These are phyloP conservation scores for Sinohyriopsis cumingii DNA, from an alignment of 2,888 invertebrate genomes.

Conservation along the genomic window DNA sequence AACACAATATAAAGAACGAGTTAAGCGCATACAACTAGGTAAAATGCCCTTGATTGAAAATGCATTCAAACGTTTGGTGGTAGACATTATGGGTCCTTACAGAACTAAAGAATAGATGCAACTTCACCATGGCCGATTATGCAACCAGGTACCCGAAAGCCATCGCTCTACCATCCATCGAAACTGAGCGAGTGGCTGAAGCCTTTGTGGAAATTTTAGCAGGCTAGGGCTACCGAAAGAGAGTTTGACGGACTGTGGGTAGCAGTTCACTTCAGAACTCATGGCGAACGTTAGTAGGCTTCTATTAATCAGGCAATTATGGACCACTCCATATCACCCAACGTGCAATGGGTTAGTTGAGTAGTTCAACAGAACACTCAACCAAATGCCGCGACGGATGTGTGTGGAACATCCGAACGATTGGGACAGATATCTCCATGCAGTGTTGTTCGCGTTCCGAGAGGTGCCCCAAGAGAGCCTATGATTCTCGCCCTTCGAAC, in stretches of 20 bases:
- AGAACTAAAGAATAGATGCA: slow-evolving; percentile 17
- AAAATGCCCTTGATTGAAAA: slow-evolving; percentile 35
- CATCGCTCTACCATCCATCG: slow-evolving; percentile 20
- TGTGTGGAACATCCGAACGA: slow-evolving; percentile 24
- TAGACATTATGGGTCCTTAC: slow-evolving; percentile 35
- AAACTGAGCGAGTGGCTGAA: slow-evolving; percentile 27
- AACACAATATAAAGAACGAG: slow-evolving; percentile 24
- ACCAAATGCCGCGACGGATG: slow-evolving; percentile 33
- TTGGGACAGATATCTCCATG: slow-evolving; percentile 38
- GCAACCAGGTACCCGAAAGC: no score
- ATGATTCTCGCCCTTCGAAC: slow-evolving; percentile 32
- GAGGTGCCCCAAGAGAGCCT: slow-evolving; percentile 33
- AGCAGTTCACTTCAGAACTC: slow-evolving; percentile 39
- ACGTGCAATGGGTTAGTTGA: slow-evolving; percentile 33
- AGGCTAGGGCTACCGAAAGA: slow-evolving; percentile 22
- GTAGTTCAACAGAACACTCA: slow-evolving; percentile 38
- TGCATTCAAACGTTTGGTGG: slow-evolving; percentile 29
- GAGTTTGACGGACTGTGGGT: slow-evolving; percentile 25
- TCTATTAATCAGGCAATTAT: slow-evolving; percentile 21
- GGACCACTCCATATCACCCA: slow-evolving; percentile 36
- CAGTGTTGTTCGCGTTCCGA: slow-evolving; percentile 34
- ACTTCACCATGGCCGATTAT: slow-evolving; percentile 30
- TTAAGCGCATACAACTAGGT: slow-evolving; percentile 21
- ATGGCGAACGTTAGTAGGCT: slow-evolving; percentile 32
- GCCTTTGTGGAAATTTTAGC: slow-evolving; percentile 18